These are phyloP conservation scores for Catocala nupta DNA, from an alignment of 2,888 invertebrate genomes.

Conservation along the genomic window DNA sequence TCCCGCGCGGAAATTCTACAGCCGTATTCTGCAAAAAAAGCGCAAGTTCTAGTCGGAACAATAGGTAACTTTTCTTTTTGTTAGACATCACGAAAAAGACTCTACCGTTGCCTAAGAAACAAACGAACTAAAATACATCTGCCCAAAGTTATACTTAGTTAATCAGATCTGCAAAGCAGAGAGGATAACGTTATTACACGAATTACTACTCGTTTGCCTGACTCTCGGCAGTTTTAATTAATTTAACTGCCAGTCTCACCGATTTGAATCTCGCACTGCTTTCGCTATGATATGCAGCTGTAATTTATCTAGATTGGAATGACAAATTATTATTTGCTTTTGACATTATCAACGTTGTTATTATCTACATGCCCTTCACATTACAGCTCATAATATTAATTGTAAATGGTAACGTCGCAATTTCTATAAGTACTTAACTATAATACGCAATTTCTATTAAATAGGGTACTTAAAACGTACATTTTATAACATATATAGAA, in stretches of 20 bases:
- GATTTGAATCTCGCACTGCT: slow-evolving; percentile 1
- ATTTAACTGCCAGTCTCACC: slow-evolving; percentile 10
- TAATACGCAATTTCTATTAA: too few species aligned
- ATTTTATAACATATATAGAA: slow-evolving; percentile 26
- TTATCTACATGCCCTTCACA: slow-evolving; percentile 2
- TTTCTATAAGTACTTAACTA: too few species aligned
- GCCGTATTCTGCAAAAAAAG: slow-evolving; percentile 36
- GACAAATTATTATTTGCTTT: slow-evolving; percentile 18
- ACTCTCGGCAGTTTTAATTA: slow-evolving; percentile 21
- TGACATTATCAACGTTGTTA: slow-evolving; percentile 13
- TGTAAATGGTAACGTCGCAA: not conserved
- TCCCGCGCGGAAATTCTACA: slow-evolving; percentile 39
- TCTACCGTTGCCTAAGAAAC: not conserved
- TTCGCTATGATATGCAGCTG: not conserved
- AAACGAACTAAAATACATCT: slow-evolving; percentile 8
- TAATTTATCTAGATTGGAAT: slow-evolving; percentile 22
- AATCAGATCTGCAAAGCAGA: slow-evolving; percentile 20
- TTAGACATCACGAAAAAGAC: not conserved
- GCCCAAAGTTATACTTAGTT: slow-evolving; percentile 17
- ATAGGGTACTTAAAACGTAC: not conserved
- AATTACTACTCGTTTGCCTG: slow-evolving; percentile 35
- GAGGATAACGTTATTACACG: slow-evolving; percentile 29
- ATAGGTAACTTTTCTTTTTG: not conserved
- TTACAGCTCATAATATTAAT: not conserved
- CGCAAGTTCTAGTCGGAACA: not conserved